Evolutionary conservation across 64 coral and sea anemone genomes (phyloP).

Genomic region (Actinia equina): DNA sequence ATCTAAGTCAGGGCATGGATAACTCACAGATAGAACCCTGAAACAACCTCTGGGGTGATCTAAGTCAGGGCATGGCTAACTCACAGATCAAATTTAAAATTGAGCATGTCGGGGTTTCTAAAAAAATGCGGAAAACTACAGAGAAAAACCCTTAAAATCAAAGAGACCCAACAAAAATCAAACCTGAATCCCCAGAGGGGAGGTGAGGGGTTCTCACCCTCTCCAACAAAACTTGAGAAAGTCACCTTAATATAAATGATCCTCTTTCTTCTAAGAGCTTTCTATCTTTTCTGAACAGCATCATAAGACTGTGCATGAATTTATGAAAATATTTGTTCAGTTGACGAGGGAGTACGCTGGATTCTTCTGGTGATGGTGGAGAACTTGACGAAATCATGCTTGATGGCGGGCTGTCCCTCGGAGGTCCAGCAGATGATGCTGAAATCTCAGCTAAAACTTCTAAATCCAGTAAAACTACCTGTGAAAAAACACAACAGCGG

Average conservation of each 20-base stretch:
- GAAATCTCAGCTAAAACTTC: conserved; percentile 93
- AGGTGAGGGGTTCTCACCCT: too few species aligned
- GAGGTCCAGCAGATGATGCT: conserved; percentile 75
- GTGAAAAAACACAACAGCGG: background rate
- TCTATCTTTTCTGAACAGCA: conserved; percentile 82
- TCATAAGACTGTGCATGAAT: conserved; percentile 89
- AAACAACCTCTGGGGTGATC: too few species aligned
- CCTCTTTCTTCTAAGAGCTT: conserved; percentile 95
- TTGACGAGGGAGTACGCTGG: conserved; percentile 47
- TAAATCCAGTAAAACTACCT: conserved; percentile 90
- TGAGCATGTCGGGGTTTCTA: too few species aligned
- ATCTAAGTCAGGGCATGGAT: too few species aligned
- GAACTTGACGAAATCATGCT: conserved; percentile 48
- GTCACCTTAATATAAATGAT: conserved; percentile 88
- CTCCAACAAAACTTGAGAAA: background rate
- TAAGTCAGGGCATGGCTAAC: too few species aligned
- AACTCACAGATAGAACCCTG: too few species aligned
- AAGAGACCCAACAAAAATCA: too few species aligned
- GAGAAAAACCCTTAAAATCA: too few species aligned
- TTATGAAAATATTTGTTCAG: conserved; percentile 99
- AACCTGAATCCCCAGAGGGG: too few species aligned
- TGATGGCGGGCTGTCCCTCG: conserved; percentile 60
- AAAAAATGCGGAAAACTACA: too few species aligned
- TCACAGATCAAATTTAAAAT: too few species aligned
- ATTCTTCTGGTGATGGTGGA: conserved; percentile 23